Base-by-base conservation (phyloP, 2,113 vertebrate species). In the Cromileptes altivelis region DNA sequence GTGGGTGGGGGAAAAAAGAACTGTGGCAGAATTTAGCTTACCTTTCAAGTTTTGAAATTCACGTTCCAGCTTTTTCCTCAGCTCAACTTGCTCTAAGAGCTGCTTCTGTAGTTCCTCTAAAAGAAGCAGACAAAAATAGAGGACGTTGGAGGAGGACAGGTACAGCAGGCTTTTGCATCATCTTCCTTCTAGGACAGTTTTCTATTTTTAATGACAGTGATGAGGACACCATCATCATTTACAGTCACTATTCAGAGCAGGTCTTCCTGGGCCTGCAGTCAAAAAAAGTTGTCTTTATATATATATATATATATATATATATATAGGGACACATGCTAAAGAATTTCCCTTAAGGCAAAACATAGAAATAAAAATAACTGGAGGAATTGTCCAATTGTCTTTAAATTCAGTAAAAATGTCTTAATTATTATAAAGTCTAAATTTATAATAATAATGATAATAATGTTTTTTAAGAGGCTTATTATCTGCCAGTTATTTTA, bases 11-110 rank as follows among this genome's bases (percentile, higher is more conserved):
- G 33, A 1, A 7, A 37, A 37, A 17, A 62, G 50, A 64, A 70
- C 65, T 61, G 60, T 21, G 33, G 62, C 50, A 86, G 47, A 57
- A 47, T 60, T 75, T 19, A 37, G 23, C 89, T 85, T 96, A 99
- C 98, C 98, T 98, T 99, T 99, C 78, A 99, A 94, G 89, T 96
- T 96, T 88, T 99, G 98, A 93, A 99, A 99, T 91, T 99, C 98
- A 47, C 98, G 95, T 85, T 99, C 98, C 92, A 99, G 93, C 69
- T 98, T 99, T 96, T 99, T 99, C 89, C 98, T 97, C 78, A 99
- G 94, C 68, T 99, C 98, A 91, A 99, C 97, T 93, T 99, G 98
- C 85, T 99, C 98, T 91, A 99, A 88, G 75, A 99, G 96, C 71
- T 98, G 93, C 94, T 98, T 99, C 90, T 99, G 98, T 60, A 99